These are phyloP conservation scores for Melanostigma gelatinosum DNA, from an alignment of 2,113 vertebrate genomes.

Conservation along the genomic window DNA sequence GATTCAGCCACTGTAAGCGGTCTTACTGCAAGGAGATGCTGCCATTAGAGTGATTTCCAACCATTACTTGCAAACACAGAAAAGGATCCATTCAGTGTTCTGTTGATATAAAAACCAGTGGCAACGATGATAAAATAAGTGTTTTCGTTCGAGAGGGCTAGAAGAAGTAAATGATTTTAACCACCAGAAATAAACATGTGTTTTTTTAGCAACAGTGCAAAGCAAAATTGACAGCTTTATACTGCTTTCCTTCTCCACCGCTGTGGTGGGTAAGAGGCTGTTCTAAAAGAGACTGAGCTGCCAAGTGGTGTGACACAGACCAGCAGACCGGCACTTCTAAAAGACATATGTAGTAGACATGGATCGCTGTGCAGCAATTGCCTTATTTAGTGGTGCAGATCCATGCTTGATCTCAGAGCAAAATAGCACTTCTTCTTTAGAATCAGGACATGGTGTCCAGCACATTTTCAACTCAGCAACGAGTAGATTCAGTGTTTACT, in stretches of 20 bases:
- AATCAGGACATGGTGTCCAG: background rate
- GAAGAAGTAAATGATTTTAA: constrained; percentile 16
- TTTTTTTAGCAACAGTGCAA: background rate
- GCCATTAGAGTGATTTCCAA: background rate
- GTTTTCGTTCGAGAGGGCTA: constrained; percentile 2
- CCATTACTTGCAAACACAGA: background rate
- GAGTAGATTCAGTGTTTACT: background rate
- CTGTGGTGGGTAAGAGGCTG: constrained; percentile 28
- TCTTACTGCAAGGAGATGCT: background rate
- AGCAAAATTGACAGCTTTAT: constrained; percentile 21
- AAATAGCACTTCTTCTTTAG: background rate
- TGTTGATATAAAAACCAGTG: background rate
- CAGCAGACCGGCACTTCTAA: constrained; percentile 43
- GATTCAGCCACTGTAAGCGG: background rate
- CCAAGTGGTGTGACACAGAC: constrained; percentile 56
- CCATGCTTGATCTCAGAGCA: background rate
- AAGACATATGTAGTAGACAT: constrained; percentile 1
- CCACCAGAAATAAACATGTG: background rate
- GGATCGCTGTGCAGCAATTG: constrained; percentile 17
- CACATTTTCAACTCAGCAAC: background rate
- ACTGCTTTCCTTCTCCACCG: background rate
- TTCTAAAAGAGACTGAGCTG: constrained; percentile 37
- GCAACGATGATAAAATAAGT: background rate
- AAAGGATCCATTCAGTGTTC: background rate
- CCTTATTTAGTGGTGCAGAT: constrained; percentile 62